These are phyloP conservation scores for Steinernema scapterisci DNA, from an alignment of 2,888 invertebrate genomes.

Conservation along the genomic window DNA sequence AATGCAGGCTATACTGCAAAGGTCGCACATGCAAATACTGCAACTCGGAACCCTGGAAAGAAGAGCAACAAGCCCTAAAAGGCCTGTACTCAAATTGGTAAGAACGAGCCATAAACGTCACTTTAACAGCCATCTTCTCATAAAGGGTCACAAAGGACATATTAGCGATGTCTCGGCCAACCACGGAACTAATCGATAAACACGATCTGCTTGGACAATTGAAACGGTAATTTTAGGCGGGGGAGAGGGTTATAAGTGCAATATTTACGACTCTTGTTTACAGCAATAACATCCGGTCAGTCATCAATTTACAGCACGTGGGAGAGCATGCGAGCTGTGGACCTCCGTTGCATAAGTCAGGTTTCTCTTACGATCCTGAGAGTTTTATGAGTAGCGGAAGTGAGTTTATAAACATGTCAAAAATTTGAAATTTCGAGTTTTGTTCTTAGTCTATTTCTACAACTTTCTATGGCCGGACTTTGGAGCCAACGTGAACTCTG, in stretches of 20 bases:
- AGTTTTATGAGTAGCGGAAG: conserved; percentile 83
- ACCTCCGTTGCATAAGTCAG: conserved; percentile 75
- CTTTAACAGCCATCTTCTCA: neutral
- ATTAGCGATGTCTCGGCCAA: conserved; percentile 86
- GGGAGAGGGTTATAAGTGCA: neutral
- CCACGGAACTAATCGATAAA: conserved; percentile 77
- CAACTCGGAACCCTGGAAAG: conserved; percentile 70
- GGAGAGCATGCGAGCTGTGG: conserved; percentile 88
- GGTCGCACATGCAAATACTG: conserved; percentile 81
- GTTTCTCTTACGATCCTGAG: conserved; percentile 84
- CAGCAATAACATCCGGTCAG: conserved; percentile 80
- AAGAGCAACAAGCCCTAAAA: conserved; percentile 76
- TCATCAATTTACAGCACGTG: conserved; percentile 83
- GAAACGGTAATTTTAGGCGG: conserved; percentile 72
- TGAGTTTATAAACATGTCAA: conserved; percentile 70
- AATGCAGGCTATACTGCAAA: conserved; percentile 67
- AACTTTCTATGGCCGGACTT: conserved; percentile 86
- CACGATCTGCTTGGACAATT: conserved; percentile 82
- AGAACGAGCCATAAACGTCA: conserved; percentile 54
- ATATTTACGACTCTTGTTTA: conserved; percentile 37
- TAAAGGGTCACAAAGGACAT: conserved; percentile 85
- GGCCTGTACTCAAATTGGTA: conserved; percentile 85
- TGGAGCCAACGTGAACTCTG: conserved; percentile 77
- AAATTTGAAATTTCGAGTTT: too few species aligned
- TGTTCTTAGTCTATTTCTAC: conserved; percentile 80